phyloP scores from a whole-genome alignment of 2,113 vertebrate species.

The Cottus gobio region DNA sequence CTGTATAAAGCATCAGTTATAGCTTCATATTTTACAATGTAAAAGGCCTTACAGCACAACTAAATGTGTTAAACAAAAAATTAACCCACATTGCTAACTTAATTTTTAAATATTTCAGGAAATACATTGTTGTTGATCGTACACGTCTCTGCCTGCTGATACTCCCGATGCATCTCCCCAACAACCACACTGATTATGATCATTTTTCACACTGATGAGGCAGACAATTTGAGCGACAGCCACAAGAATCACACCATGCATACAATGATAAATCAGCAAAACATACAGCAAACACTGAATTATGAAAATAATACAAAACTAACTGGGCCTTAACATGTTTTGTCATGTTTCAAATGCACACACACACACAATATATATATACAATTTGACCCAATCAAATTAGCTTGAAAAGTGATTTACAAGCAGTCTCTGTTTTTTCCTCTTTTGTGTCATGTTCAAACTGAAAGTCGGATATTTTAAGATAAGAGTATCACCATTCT shows the following conservation, averaged over 20 bases:
- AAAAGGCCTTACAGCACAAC: no score
- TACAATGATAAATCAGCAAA: no score
- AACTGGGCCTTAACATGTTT: background rate
- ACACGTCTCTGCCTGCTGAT: background rate
- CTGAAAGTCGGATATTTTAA: slow-evolving; percentile 42
- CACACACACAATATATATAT: background rate
- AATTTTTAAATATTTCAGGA: background rate
- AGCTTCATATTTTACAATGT: no score
- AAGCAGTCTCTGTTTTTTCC: background rate
- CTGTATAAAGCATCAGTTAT: background rate
- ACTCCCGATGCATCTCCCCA: background rate
- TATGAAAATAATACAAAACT: no score
- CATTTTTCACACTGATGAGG: no score
- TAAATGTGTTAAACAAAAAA: background rate
- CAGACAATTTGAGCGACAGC: background rate
- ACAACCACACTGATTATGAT: background rate
- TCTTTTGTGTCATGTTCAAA: slow-evolving; percentile 14
- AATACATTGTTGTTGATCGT: background rate
- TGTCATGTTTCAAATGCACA: background rate
- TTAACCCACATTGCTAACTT: background rate
- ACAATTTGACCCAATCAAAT: background rate
- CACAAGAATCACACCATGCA: background rate
- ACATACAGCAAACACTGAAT: no score
- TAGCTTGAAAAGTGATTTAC: background rate
- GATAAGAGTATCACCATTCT: slow-evolving; percentile 44